Evolutionary conservation across 2,888 invertebrate genomes (phyloP).

Genomic region (Pherbina coryleti): DNA sequence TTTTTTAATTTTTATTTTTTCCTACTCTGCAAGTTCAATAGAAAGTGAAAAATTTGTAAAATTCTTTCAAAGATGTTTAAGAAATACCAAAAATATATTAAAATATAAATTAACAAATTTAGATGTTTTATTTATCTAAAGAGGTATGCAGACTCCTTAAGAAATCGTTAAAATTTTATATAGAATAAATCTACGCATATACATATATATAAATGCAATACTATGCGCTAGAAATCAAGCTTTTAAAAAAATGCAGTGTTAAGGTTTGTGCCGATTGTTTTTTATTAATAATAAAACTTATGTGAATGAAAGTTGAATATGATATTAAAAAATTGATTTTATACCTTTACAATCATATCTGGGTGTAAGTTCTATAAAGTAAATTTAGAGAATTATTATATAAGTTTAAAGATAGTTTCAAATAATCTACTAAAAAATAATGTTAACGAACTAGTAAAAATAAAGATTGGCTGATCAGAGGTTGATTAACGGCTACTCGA

Average conservation of each 20-base stretch:
- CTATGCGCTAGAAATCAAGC: not conserved
- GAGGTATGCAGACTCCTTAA: too few relatives aligned
- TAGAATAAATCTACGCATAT: constrained; percentile 1
- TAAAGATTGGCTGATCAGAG: too few relatives aligned
- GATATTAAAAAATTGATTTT: not conserved
- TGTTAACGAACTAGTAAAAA: too few relatives aligned
- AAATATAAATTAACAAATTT: too few relatives aligned
- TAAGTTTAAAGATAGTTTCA: not conserved
- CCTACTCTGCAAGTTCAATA: too few relatives aligned
- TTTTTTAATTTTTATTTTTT: too few relatives aligned
- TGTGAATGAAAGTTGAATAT: not conserved
- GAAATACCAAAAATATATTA: too few relatives aligned
- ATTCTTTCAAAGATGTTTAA: too few relatives aligned
- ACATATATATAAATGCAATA: not conserved
- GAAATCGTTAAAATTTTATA: not conserved
- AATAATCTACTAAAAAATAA: not conserved
- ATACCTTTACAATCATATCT: constrained; percentile 69
- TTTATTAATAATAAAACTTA: not conserved
- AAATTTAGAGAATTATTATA: constrained; percentile 50
- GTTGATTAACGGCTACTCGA: too few relatives aligned
- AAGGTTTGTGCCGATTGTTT: not conserved
- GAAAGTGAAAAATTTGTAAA: too few relatives aligned
- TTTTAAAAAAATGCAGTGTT: not conserved
- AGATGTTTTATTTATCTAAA: too few relatives aligned
- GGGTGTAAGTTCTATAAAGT: constrained; percentile 69